Conservation (phyloP, 2,888 invertebrate genomes). For the Andrena fulva region DNA sequence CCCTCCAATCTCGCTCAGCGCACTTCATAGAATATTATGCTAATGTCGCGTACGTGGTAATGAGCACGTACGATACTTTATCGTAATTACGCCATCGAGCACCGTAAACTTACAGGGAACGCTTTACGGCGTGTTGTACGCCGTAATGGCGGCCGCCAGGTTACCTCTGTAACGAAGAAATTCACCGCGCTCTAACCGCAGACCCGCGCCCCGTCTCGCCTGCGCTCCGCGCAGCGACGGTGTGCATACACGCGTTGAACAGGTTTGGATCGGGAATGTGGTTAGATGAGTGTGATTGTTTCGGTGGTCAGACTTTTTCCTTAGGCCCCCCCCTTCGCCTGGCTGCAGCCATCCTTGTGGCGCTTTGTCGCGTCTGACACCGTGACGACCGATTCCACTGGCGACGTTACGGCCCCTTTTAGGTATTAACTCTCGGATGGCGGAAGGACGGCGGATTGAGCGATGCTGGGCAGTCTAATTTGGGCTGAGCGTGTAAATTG, state of each 20-base stretch:
- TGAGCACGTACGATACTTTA: conserved; percentile 30
- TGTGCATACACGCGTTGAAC: conserved; percentile 9
- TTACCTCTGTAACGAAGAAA: conserved; percentile 29
- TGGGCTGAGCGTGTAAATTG: no score
- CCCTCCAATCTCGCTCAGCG: background rate
- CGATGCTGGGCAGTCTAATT: no score
- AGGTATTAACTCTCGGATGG: no score
- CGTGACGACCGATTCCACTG: background rate
- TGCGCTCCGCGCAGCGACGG: background rate
- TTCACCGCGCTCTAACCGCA: conserved; percentile 26
- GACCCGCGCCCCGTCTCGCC: conserved; percentile 2
- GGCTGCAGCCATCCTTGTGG: background rate
- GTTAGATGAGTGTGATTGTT: conserved; percentile 22
- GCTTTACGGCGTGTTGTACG: conserved; percentile 38
- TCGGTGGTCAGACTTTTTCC: conserved; percentile 17
- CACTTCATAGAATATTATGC: conserved; percentile 52
- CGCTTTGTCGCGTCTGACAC: background rate
- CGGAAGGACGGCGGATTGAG: no score
- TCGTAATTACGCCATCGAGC: conserved; percentile 48
- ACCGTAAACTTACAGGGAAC: conserved; percentile 26
- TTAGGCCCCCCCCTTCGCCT: no score
- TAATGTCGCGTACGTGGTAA: conserved; percentile 43
- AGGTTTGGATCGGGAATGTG: conserved; percentile 28
- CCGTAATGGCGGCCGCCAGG: conserved; percentile 36
- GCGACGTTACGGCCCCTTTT: background rate